A percentile compares a stretch with the other conserved stretches of the same genome.
These are phyloP conservation scores for Odontomachus brunneus DNA, from an alignment of 1,140 invertebrate species.

Conservation along the genomic window DNA sequence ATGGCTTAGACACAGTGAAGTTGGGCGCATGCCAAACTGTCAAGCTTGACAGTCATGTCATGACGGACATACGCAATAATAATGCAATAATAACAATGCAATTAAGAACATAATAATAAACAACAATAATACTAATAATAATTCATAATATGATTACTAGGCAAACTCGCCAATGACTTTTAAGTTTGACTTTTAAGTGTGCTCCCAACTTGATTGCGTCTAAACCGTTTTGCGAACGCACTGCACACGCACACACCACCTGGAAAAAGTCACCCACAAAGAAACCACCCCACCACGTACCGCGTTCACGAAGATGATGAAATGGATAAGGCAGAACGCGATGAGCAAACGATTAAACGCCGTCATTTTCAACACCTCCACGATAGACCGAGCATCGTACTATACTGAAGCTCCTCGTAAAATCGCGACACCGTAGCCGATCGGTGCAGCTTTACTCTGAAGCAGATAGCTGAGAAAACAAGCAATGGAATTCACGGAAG, in stretches of 20 bases:
- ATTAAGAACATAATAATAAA: too few species aligned
- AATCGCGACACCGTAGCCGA: constrained; percentile 7
- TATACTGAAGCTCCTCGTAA: constrained; percentile 50
- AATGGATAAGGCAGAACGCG: constrained; percentile 25
- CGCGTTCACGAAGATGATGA: constrained; percentile 45
- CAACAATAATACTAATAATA: too few species aligned
- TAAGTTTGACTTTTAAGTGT: too few species aligned
- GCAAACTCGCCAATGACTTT: too few species aligned
- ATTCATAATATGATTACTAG: too few species aligned
- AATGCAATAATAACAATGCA: too few species aligned
- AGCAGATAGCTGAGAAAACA: constrained; percentile 52
- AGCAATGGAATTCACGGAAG: constrained; percentile 26
- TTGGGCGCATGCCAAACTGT: too few species aligned
- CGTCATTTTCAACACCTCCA: constrained; percentile 69
- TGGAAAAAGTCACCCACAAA: not conserved
- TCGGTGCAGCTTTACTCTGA: constrained; percentile 24
- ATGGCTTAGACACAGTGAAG: too few species aligned
- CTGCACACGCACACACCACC: not conserved
- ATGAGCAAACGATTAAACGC: constrained; percentile 37
- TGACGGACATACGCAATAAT: too few species aligned
- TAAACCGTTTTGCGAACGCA: too few species aligned
- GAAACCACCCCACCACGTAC: constrained; percentile 59
- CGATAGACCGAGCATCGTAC: constrained; percentile 57
- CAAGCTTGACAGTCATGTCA: too few species aligned
- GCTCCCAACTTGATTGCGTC: too few species aligned